Base-by-base conservation (phyloP, 1,140 invertebrate genomes). In the Pantala flavescens region DNA sequence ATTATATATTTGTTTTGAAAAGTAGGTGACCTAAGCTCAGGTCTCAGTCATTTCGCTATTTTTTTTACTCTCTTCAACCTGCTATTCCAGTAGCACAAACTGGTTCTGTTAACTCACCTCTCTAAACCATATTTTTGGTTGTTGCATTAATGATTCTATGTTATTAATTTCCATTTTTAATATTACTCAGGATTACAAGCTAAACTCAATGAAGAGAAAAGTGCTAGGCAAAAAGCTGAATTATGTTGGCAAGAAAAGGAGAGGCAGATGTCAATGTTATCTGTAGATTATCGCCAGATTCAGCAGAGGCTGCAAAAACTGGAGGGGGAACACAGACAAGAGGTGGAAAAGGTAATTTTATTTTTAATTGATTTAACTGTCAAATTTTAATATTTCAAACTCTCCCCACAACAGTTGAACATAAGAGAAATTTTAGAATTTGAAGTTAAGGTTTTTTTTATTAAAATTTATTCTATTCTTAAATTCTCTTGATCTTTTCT, bases 181-280 rank as follows among this genome's bases (percentile, higher is more conserved):
- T n/a, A n/a, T n/a, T 5, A 70, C 78, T 79, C 84, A 95, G 95
- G 93, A 71, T 84, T 97, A 76, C 94, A 97, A 88, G 86, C 87
- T 23, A 97, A 97, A 84, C 82, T 97, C 70, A 95, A 94, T 78
- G 94, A 96, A 81, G 95, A 97, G 81, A 95, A 95, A 81, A 88
- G 85, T 71, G 88, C 90, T 0, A 85, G 94, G 73, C 92, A 95
- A 80, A 90, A 91, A 76, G 90, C 93, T 0, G 95, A 97, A 80
- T 86, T 91, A 55, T 87, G 88, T 24, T 90, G 89, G 11, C 93
- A 98, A 81, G 95, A 97, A 80, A 94, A 94, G 79, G 96, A 98
- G 81, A 86, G 96, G 11, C 93, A 97, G 81, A 92, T 96, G 80
- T 97, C 93, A 9, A 97, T 97, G 91, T 83, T 98, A 0, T 92